A percentile compares a stretch with the other conserved stretches of the same genome.
Conservation (phyloP, 2,797 vertebrate genomes). For the Gobio occitaniae region DNA sequence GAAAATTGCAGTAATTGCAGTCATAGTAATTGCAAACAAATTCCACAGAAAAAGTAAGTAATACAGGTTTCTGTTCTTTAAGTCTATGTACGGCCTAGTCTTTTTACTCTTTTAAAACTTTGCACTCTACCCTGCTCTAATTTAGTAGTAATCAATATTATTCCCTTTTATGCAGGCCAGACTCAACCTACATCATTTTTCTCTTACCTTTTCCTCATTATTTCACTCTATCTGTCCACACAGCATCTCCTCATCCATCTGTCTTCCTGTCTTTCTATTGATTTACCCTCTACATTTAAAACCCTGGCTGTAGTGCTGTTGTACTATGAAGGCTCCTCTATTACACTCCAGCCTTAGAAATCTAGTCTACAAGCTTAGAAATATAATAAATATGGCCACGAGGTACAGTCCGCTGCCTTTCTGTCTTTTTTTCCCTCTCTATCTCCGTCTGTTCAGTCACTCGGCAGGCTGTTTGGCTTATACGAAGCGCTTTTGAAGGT, state of each 20-base stretch:
- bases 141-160: constrained; percentile 76
- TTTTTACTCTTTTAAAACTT: constrained; percentile 52
- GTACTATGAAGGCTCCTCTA: constrained; percentile 31
- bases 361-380: constrained; percentile 69
- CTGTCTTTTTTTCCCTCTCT: constrained; percentile 19
- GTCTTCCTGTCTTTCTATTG: constrained; percentile 50
- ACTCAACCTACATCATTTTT: constrained; percentile 46
- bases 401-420: constrained; percentile 58
- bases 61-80: not conserved
- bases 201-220: constrained; percentile 59
- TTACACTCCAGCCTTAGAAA: constrained; percentile 38
- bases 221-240: constrained; percentile 52
- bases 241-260: constrained; percentile 55
- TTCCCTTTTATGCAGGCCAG: constrained; percentile 75
- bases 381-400: constrained; percentile 72
- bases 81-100: constrained; percentile 53
- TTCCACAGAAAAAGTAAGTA: not conserved
- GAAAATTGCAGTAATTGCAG: too few relatives aligned
- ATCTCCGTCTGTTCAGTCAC: constrained; percentile 48
- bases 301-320: constrained; percentile 46
- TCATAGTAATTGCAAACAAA: not conserved
- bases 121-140: constrained; percentile 47
- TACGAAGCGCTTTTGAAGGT: constrained; percentile 78
- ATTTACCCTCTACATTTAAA: constrained; percentile 51
- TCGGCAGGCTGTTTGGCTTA: constrained; percentile 48